Evolutionary conservation across 2,113 vertebrate genomes (phyloP).

Genomic region (Plestiodon gilberti): DNA sequence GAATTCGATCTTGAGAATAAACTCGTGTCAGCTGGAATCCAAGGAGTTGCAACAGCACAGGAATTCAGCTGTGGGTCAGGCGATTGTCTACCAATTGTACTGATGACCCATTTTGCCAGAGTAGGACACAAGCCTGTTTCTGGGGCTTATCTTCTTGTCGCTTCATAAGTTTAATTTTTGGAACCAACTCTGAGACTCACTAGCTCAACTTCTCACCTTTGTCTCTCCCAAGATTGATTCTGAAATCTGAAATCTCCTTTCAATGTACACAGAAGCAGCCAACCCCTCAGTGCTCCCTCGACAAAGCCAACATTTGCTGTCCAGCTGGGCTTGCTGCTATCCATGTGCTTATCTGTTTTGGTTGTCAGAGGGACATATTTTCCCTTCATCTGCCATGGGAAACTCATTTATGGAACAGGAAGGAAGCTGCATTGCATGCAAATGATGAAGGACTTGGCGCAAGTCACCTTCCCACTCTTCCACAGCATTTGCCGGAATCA

Average conservation of each 20-base stretch:
- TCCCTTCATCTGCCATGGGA: conserved; percentile 52
- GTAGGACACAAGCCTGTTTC: neutral
- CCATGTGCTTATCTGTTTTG: conserved; percentile 46
- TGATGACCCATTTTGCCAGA: neutral
- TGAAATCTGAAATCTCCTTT: conserved; percentile 36
- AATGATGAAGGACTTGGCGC: conserved; percentile 40
- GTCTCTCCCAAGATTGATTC: neutral
- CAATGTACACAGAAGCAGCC: neutral
- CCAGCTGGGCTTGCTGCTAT: neutral
- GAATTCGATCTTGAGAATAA: too few relatives aligned
- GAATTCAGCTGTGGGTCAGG: too few relatives aligned
- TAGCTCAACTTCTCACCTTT: neutral
- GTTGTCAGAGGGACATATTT: conserved; percentile 48
- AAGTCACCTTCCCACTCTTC: conserved; percentile 47
- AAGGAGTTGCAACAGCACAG: neutral
- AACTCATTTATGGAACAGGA: conserved; percentile 56
- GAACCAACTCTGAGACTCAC: neutral
- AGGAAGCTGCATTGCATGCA: conserved; percentile 52
- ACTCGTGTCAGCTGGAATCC: neutral
- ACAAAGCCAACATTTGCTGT: conserved; percentile 12
- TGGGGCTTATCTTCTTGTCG: neutral
- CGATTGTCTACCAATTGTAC: neutral
- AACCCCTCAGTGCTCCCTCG: neutral
- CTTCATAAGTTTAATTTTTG: neutral
- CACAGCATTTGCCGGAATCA: conserved; percentile 40